Evolutionary conservation across 2,113 vertebrate genomes (phyloP), one percentile per base, ranked within the genome.

Genomic region (Seriola aureovittata): DNA sequence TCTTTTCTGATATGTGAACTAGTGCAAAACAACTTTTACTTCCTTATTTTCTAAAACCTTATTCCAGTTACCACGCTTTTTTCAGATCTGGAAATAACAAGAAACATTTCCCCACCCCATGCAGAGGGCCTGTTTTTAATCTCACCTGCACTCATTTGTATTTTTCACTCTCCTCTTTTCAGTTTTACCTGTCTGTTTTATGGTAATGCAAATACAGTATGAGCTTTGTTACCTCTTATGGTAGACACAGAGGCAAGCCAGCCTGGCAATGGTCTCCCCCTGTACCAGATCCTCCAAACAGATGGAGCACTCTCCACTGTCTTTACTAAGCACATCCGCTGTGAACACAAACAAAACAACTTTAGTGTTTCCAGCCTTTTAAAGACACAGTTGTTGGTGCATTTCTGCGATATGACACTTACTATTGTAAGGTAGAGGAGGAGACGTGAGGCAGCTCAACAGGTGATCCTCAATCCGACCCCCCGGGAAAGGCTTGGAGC

Each of bases 241-340:
- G 84, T 96, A 96, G 88, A 96, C 94, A 25, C 95, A 96, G 71
- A 96, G 94, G 76, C 95, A 96, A 59, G 95, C 94, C 83, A 96
- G 93, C 38, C 95, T 90, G 54, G 95, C 95, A 23, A 96, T 96
- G 79, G 94, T 96, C 85, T 96, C 95, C 38, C 95, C 95, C 82
- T 95, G 94, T 4, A 93, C 70, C 76, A 96, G 87, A 48, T 96
- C 95, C 84, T 96, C 95, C 84, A 96, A 87, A 85, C 95, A 96
- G 76, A 96, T 95, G 40, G 94, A 95, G 44, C 95, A 96, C 84
- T 96, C 95, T 0, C 95, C 95, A n/a, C 93, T 95, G 90, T 96
- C 95, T 93, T 95, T 96, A 89, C 90, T 89, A 46, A 96, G 93
- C 82, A 94, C 92, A 67, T 96, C 95, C 85, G 95, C 95, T 96